These are phyloP conservation scores for Trachelus tabidus DNA, from an alignment of 2,888 invertebrate genomes.

Conservation along the genomic window DNA sequence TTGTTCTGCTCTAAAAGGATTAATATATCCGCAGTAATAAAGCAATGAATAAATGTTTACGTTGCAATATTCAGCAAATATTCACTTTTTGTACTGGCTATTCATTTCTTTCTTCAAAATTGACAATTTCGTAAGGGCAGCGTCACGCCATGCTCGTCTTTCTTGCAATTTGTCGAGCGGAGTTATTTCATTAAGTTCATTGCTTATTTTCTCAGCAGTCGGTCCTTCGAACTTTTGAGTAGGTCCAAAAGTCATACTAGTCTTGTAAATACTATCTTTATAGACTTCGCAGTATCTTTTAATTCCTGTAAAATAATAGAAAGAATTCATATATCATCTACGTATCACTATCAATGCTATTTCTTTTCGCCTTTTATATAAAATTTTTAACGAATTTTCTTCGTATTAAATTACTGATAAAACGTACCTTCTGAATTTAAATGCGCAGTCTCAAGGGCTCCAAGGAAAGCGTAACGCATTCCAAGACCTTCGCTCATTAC, in stretches of 20 bases:
- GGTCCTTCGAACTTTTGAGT: slow-evolving; percentile 80
- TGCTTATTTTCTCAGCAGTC: slow-evolving; percentile 74
- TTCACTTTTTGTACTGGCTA: slow-evolving; percentile 40
- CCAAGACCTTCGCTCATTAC: slow-evolving; percentile 96
- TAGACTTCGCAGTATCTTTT: slow-evolving; percentile 74
- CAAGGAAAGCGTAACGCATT: slow-evolving; percentile 95
- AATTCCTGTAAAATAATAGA: slow-evolving; percentile 65
- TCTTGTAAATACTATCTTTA: slow-evolving; percentile 71
- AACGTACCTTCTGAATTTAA: slow-evolving; percentile 90
- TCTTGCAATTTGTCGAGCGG: slow-evolving; percentile 80
- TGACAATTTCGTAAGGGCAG: slow-evolving; percentile 83
- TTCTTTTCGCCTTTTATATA: not conserved
- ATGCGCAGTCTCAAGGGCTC: slow-evolving; percentile 93
- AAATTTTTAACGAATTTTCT: not conserved
- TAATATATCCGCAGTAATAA: not conserved
- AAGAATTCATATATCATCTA: not conserved
- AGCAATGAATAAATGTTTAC: not conserved
- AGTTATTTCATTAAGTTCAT: slow-evolving; percentile 79
- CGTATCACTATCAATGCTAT: not conserved
- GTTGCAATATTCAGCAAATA: not conserved
- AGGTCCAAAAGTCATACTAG: slow-evolving; percentile 80
- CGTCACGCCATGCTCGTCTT: slow-evolving; percentile 85
- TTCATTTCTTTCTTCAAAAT: slow-evolving; percentile 81
- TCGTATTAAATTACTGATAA: not conserved
- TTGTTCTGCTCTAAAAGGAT: too few relatives aligned